Evolutionary conservation across 2,113 vertebrate species (phyloP), one percentile per base, ranked within the genome.

Genomic region (Chaetodon auriga): DNA sequence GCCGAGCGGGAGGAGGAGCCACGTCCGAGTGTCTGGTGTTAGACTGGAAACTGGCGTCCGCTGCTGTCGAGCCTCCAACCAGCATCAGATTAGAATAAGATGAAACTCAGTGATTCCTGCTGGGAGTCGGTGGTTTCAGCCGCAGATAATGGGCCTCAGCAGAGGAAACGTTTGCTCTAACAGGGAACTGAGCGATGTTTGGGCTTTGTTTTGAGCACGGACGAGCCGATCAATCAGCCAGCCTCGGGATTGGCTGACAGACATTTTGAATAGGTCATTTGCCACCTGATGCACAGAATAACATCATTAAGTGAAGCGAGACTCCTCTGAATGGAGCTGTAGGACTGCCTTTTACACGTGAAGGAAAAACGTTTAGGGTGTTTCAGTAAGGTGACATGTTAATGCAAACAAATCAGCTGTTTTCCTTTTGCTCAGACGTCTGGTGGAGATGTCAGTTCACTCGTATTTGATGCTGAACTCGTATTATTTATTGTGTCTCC

Each of bases 1-100:
- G 21, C 11, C 9, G 61, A 36, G 53, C 55, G 30, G 41, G 60
- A 70, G 64, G 82, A 54, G 62, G 78, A 77, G 69, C 69, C 38
- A 68, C 21, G 13, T 45, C 21, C 3, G 30, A 53, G 30, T 6
- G 54, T 58, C 60, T 25, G 36, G 38, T 21, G 60, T 81, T 46
- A 1, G 45, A 74, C 62, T 55, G 43, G 57, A 72, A 81, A 57
- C 30, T 0, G 25, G 23, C 36, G 43, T 46, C 73, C 25, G 41
- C 35, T 60, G 76, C 55, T n/a, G 5, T 71, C 6, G 18, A 77
- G n/a, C 69, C 66, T 45, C 7, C 23, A 60, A 81, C 53, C 69
- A 54, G 46, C 46, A 3, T 0, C 46, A 53, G 64, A 88, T 83
- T 74, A 74, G 71, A 84, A 82, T 83, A 2, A 79, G 57, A 83